Evolutionary conservation across 1,140 invertebrate species (phyloP), one percentile per base, ranked within the genome.

Genomic region (Melipona quadrifasciata): DNA sequence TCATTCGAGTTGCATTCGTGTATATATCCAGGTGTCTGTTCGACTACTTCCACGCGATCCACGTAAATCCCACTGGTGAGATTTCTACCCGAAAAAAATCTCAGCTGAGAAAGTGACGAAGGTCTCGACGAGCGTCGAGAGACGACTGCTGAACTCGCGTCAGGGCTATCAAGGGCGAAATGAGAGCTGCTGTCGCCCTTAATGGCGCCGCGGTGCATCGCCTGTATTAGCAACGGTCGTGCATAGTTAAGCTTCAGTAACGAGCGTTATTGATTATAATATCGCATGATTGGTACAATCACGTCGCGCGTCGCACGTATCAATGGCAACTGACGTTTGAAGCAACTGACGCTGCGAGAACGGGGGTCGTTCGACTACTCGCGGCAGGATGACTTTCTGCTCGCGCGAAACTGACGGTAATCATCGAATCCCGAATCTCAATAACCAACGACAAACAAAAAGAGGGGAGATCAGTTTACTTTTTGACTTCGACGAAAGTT

Each of bases 261-360:
- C 84, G 82, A 85, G 89, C 89, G 88, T 94, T 94, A 93, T 94
- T 92, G 93, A 94, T 94, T 94, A 92, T 92, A 91, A 92, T 94
- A 93, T 94, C 89, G 93, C 93, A 94, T 94, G 93, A 93, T 94
- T 92, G 91, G 92, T 91, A 91, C 91, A 93, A 93, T 93, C 91
- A 93, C 84, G 89, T 92, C 86, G 82, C 86, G 90, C 86, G 90
- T 90, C 90, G 91, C 90, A 87, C 90, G 88, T 90, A 90, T 92
- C 93, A 91, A 93, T 92, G 91, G 89, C 93, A 93, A 93, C 93
- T 93, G 91, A 93, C 87, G 73, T 80, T 81, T 61, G 87, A 31
- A 84, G 78, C 75, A 74, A 86, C 61, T 70, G 76, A 83, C 81
- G 85, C 39, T 85, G 88, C 85, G 87, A 81, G 86, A 89, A 87